Percentiles rank a stretch among this genome's conserved stretches.
phyloP scores from a whole-genome alignment of 2,797 vertebrate genomes.

The Hemitrygon akajei region DNA sequence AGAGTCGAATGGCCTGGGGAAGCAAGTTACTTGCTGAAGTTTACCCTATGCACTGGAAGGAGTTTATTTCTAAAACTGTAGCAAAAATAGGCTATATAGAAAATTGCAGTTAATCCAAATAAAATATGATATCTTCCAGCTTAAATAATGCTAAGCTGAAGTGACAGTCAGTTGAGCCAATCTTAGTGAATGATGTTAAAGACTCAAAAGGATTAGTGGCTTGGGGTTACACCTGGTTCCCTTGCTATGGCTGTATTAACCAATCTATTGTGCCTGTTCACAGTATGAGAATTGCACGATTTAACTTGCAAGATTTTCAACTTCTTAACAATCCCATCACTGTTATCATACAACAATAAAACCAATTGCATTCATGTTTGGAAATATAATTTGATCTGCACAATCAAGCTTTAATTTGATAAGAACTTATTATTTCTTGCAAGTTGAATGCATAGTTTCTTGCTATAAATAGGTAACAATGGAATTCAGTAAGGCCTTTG shows the following conservation, averaged over 20 bases:
- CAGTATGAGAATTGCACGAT: too few relatives aligned
- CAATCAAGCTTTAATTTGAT: not conserved
- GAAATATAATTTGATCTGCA: not conserved
- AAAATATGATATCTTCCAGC: not conserved
- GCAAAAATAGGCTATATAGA: not conserved
- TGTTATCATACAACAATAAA: not conserved
- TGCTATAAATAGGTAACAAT: not conserved
- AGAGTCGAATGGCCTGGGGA: too few relatives aligned
- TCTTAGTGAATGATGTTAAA: too few relatives aligned
- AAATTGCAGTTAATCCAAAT: not conserved
- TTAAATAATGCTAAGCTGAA: not conserved
- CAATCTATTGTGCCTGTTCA: too few relatives aligned
- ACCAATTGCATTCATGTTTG: not conserved
- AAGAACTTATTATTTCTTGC: not conserved
- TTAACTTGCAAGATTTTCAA: too few relatives aligned
- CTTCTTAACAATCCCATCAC: not conserved
- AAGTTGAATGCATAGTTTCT: not conserved
- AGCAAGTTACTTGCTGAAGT: too few relatives aligned
- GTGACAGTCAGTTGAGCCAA: too few relatives aligned
- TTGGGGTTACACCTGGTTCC: too few relatives aligned
- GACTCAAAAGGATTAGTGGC: too few relatives aligned
- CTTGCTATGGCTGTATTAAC: too few relatives aligned
- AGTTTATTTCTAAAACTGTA: not conserved
- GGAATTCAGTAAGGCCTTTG: too few relatives aligned
- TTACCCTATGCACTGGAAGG: too few relatives aligned